Conservation (phyloP, 2,888 invertebrate genomes). For the Blera fallax region DNA sequence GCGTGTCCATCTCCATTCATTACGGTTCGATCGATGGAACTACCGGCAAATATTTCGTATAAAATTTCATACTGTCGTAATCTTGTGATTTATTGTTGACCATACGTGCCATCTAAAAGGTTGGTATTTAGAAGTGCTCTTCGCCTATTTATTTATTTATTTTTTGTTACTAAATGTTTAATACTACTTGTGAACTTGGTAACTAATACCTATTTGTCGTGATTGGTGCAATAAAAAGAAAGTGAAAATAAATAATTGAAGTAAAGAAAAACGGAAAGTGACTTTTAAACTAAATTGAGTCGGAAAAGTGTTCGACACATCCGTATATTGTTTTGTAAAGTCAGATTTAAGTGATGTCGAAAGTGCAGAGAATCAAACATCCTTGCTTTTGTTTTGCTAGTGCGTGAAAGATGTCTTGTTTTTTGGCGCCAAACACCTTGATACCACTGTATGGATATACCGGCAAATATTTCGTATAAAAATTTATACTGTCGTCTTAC, state of each 20-base stretch:
- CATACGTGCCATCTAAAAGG: constrained; percentile 42
- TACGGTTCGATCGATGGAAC: constrained; percentile 6
- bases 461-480: no score
- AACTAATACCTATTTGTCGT: not conserved
- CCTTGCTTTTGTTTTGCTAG: no score
- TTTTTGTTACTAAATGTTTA: not conserved
- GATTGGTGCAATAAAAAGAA: not conserved
- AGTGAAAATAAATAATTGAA: not conserved
- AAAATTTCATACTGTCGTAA: constrained; percentile 73
- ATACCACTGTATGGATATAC: no score
- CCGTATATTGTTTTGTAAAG: no score
- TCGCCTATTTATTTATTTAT: not conserved
- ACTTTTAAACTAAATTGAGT: not conserved
- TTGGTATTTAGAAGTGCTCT: constrained; percentile 19
- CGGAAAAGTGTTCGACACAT: no score
- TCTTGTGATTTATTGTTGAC: constrained; percentile 44
- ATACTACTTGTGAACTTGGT: not conserved
- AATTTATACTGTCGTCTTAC: no score
- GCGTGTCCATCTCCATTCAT: constrained; percentile 44
- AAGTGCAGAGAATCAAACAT: no score
- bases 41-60: constrained; percentile 72
- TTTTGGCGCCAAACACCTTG: no score
- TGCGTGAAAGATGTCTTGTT: no score
- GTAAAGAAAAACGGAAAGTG: not conserved
- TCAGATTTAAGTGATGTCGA: no score